Base-by-base conservation (phyloP, 2,888 invertebrate species). In the Drosophila niveifrons region DNA sequence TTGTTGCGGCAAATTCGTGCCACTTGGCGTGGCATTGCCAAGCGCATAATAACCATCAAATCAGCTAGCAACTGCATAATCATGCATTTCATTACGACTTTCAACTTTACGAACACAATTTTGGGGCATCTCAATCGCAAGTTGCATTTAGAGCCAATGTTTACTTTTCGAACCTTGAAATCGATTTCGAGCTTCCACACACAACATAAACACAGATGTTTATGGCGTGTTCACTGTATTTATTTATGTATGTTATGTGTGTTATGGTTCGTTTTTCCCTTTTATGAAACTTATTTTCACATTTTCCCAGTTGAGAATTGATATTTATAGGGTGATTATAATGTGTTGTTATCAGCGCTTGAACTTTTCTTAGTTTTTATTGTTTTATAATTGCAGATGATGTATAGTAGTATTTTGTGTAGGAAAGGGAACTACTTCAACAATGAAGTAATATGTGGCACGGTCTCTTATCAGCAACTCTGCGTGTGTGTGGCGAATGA, bases 31-130 rank as follows among this genome's bases (percentile, higher is more conserved):
- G 59, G 29, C 50, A 46, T 31, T 51, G 53, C 41, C 44, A 28
- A 48, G 31, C 39, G 17, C 48, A 59, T 81, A 78, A 87, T 81
- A 70, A 81, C 88, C 47, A 53, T 79, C 58, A 72, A 76, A 75
- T 82, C 82, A 70, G 56, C 84, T 81, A 63, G 88, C 88, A 66
- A 56, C 65, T 58, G 36, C 67, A 66, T 78, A 85, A 83, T 83
- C 72, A 79, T 65, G 76, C 72, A 41, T 62, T 59, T 56, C 57
- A 68, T 46, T 69, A 61, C 23, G 51, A 51, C 43, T 57, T 59
- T 18, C 44, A 48, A 50, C 51, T 15, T 15, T 10, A n/a, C 9
- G n/a, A n/a, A n/a, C 1, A 6, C 18, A 36, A 11, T 17, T n/a
- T 18, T 3, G 39, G 51, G 61, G 56, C 72, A 57, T 47, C 62